These are phyloP conservation scores for Scortum barcoo DNA, from an alignment of 2,113 vertebrate species.

Conservation along the genomic window DNA sequence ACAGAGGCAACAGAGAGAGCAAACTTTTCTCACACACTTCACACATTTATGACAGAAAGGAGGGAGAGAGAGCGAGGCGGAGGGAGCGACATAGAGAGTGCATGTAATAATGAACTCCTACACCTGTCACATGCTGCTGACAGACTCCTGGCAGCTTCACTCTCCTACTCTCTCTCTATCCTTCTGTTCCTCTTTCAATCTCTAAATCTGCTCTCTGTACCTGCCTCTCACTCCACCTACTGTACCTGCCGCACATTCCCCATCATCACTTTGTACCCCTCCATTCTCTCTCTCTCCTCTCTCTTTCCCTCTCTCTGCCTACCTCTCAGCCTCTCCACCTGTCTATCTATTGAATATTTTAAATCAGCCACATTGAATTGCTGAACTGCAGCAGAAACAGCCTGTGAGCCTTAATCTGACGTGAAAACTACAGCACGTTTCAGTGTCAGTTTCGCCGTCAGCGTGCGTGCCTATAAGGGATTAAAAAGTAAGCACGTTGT, in stretches of 20 bases:
- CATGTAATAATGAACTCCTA: conserved; percentile 48
- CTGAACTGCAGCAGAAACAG: conserved; percentile 57
- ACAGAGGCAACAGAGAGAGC: neutral
- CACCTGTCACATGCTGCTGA: conserved; percentile 42
- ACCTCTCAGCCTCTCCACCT: conserved; percentile 1
- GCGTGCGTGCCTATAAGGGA: neutral
- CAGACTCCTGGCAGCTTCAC: conserved; percentile 32
- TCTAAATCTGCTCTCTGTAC: conserved; percentile 39
- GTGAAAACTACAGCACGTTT: conserved; percentile 10
- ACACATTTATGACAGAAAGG: neutral
- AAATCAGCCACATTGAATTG: conserved; percentile 47
- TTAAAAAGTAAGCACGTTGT: neutral
- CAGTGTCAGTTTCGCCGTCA: neutral
- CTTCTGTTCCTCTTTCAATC: conserved; percentile 39
- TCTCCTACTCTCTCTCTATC: conserved; percentile 22
- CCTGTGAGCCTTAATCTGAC: conserved; percentile 48
- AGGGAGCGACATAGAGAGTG: neutral
- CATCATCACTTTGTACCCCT: conserved; percentile 19
- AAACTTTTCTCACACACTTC: conserved; percentile 9
- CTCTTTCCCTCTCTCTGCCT: neutral
- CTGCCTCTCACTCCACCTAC: conserved; percentile 19
- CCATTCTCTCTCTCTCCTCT: neutral
- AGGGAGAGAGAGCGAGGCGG: neutral
- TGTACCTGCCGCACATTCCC: conserved; percentile 23
- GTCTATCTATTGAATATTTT: conserved; percentile 48